Evolutionary conservation across 1,140 invertebrate genomes (phyloP), one percentile per base, ranked within the genome.

Genomic region (Eciton burchellii): DNA sequence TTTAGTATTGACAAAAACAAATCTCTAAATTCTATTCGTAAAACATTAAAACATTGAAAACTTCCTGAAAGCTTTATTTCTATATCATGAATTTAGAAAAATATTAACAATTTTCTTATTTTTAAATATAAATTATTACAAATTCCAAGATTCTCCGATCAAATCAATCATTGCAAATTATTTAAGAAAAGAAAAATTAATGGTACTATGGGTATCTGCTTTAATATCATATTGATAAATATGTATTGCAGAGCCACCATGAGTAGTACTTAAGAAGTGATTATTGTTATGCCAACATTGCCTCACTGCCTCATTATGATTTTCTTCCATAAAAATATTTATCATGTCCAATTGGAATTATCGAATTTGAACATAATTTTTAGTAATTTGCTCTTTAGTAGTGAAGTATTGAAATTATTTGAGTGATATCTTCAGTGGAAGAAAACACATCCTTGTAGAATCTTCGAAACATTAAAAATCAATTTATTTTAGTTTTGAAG

Each of bases 251-350:
- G 35, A 76, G 6, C 35, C 35, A 41, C 16, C 21, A 29, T 29
- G 9, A 52, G 45, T 29, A 68, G 63, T 70, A 79, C 74, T 79
- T 79, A 79, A 79, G 52, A 79, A 56, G 41, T 79, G 41, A 57
- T 79, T 66, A 77, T 68, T 79, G 52, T 70, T 68, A 70, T 21
- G 45, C 56, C 63, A 49, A 68, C 43, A 49, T 56, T 68, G 47
- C 68, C 47, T 63, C 41, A 56, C 63, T 79, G 47, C 49, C 63
- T 79, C 62, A 29, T 68, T 24, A 35, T 49, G n/a, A 68, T 45
- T 70, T 56, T 79, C 63, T 79, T 56, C 74, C 49, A 57, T 21
- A 2, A 79, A 68, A 68, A 26, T 77, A 56, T 68, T 79, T 68
- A 35, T 14, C 52, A 29, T 70, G 35, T 26, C 6, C 24, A n/a